Evolutionary conservation across 2,113 vertebrate genomes (phyloP), one percentile per base, ranked within the genome.

Genomic region (Ameiurus melas): DNA sequence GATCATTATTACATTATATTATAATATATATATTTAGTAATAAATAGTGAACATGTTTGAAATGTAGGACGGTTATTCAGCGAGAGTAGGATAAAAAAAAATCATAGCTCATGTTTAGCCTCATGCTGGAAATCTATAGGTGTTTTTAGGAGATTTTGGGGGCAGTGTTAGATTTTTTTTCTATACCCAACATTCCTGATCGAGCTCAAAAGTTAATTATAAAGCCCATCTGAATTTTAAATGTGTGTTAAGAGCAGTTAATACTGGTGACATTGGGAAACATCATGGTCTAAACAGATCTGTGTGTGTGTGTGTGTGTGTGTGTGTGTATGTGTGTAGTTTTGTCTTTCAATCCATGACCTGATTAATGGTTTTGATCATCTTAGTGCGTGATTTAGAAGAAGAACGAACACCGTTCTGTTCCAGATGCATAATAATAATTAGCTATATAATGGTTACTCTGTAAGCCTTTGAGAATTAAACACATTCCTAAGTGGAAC

Each of bases 391-490:
- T 77, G 53, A 51, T 85, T 75, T 22, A 85, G 25, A 77, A 77
- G 20, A 39, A 55, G 33, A 33, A 57, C 77, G 36, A 75, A 51
- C 57, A 64, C 33, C 1, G 53, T 79, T 30, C 43, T 78, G 75
- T 51, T 78, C 43, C n/a, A 83, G n/a, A 83, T 57, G 33, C 9
- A 57, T 7, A 27, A n/a, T 83, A 75, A 87, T 75, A 75, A 88
- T 88, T 25, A 75, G 17, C 80, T 25, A 22, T 30, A 20, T 64
- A 25, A 33, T 20, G 2, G 39, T 33, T 77, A 51, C 30, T 71
- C 16, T 30, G 27, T 87, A 58, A 83, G 55, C 79, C 79, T 71
- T 58, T 81, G 33, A 66, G 58, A 86, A 87, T 33, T 16, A 79
- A 55, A 27, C 4, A 6, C 33, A 22, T 43, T 86, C 20, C 25